Evolutionary conservation across 1,140 invertebrate species (phyloP).

Genomic region (Amyelois transitella): DNA sequence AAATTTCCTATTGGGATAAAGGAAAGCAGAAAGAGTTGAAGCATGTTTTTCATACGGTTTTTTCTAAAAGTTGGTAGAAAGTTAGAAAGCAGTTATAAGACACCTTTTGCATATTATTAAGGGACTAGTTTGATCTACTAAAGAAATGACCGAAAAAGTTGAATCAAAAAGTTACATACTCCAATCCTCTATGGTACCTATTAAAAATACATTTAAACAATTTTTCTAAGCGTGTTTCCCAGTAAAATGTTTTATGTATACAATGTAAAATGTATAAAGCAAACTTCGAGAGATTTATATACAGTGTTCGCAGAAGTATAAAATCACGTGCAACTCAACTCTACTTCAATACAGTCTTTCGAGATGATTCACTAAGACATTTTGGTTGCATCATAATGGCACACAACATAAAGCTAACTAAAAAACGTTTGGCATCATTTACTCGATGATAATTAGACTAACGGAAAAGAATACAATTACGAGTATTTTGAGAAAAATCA

Average conservation of each 20-base stretch:
- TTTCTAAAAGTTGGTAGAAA: neutral
- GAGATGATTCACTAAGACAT: neutral
- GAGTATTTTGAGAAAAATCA: no score
- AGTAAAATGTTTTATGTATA: neutral
- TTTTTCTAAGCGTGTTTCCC: neutral
- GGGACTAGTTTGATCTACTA: no score
- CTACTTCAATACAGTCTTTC: neutral
- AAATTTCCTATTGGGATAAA: neutral
- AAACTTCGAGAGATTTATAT: constrained; percentile 8
- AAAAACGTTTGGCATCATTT: no score
- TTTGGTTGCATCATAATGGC: neutral
- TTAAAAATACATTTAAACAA: neutral
- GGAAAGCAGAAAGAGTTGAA: neutral
- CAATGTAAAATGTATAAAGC: constrained; percentile 2
- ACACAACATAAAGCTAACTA: no score
- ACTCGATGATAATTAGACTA: no score
- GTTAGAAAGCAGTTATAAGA: no score
- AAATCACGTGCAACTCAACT: constrained; percentile 8
- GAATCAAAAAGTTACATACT: no score
- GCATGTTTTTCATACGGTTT: neutral
- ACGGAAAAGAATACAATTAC: no score
- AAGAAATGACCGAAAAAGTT: no score
- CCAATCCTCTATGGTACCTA: neutral
- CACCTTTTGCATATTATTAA: no score
- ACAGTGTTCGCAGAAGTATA: constrained; percentile 2